A percentile compares a stretch with the other conserved stretches of the same genome.
Conservation (phyloP, 2,888 invertebrate genomes). For the Morpho deidamia region DNA sequence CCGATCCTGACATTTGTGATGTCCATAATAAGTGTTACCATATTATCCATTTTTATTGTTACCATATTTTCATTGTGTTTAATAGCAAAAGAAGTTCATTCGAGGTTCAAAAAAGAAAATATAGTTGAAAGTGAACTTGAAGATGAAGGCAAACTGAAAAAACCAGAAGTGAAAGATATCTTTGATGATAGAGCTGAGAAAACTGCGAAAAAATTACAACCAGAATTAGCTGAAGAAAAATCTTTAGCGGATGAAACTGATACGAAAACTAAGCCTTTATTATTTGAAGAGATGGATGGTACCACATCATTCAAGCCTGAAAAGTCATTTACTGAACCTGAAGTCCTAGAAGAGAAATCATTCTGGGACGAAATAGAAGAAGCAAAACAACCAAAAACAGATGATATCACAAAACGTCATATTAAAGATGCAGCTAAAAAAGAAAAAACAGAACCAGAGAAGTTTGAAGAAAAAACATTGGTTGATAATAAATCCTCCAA, state of each 20-base stretch:
- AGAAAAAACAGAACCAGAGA: slow-evolving; percentile 40
- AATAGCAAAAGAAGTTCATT: slow-evolving; percentile 74
- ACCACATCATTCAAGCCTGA: slow-evolving; percentile 31
- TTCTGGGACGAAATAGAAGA: slow-evolving; percentile 42
- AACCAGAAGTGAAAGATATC: slow-evolving; percentile 39
- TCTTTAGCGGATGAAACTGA: slow-evolving; percentile 44
- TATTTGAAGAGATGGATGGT: slow-evolving; percentile 40
- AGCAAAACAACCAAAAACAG: slow-evolving; percentile 27
- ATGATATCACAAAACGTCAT: slow-evolving; percentile 19
- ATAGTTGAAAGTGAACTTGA: slow-evolving; percentile 71
- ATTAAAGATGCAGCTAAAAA: slow-evolving; percentile 32
- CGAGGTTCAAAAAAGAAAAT: slow-evolving; percentile 67
- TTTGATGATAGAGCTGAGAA: slow-evolving; percentile 42
- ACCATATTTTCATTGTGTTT: slow-evolving; percentile 47
- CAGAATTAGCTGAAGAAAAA: slow-evolving; percentile 47
- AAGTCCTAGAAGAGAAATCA: slow-evolving; percentile 32
- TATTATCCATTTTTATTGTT: slow-evolving; percentile 31
- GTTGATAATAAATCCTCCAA: too few relatives aligned
- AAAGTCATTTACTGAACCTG: slow-evolving; percentile 41
- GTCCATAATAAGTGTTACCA: slow-evolving; percentile 39
- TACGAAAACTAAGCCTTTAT: slow-evolving; percentile 38
- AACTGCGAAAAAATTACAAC: slow-evolving; percentile 40
- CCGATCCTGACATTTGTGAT: slow-evolving; percentile 49
- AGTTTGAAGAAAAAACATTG: slow-evolving; percentile 30
- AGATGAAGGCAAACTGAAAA: slow-evolving; percentile 45